Conservation (phyloP, 2,113 vertebrate species). For the Aptenodytes patagonicus region DNA sequence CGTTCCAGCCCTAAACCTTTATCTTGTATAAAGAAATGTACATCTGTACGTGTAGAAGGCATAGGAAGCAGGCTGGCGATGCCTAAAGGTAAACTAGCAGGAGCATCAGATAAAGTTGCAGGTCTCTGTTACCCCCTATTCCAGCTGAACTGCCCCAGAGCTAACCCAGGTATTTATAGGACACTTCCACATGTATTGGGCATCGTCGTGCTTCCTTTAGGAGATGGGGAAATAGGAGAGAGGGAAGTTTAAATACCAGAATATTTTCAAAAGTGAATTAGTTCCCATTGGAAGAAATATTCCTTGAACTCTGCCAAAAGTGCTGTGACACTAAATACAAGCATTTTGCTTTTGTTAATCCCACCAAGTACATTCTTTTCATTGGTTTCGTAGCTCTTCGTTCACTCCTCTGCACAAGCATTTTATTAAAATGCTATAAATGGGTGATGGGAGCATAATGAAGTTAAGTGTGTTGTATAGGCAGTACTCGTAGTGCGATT, state of each 20-base stretch:
- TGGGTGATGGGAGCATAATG: background rate
- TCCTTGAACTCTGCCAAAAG: background rate
- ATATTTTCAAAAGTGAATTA: background rate
- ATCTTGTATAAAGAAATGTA: too few relatives aligned
- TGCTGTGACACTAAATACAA: background rate
- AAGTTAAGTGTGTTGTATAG: background rate
- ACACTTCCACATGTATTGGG: background rate
- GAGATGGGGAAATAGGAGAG: background rate
- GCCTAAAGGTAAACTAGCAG: background rate
- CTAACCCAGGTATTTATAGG: background rate
- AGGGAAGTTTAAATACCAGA: background rate
- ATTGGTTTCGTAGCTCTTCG: background rate
- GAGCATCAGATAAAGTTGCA: background rate
- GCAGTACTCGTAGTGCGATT: background rate
- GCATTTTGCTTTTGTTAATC: background rate
- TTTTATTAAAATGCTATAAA: background rate
- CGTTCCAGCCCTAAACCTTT: background rate
- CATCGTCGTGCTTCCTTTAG: background rate
- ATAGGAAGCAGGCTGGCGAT: background rate
- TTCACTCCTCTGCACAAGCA: fast-evolving
- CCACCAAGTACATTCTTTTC: background rate
- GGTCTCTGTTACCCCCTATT: background rate
- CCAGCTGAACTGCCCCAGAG: background rate
- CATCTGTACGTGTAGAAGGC: too few relatives aligned
- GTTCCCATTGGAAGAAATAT: background rate